Percentiles rank a stretch among this genome's conserved stretches.
Evolutionary conservation across 2,888 invertebrate species (phyloP).

Genomic region (Mesochorus sp.): DNA sequence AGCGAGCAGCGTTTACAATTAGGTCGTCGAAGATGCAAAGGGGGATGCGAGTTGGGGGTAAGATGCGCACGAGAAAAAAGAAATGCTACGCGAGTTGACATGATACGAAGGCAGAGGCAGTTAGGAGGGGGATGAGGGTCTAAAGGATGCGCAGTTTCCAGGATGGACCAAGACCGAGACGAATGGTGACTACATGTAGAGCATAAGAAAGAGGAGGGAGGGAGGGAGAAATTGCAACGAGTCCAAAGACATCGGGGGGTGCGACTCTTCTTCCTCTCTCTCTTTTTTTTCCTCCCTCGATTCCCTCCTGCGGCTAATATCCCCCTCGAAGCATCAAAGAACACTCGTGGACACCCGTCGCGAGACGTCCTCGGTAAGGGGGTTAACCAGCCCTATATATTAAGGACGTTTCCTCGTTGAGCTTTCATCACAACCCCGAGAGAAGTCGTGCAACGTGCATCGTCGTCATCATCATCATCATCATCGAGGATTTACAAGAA

Average conservation of each 20-base stretch:
- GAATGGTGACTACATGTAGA: no score
- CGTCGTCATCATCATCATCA: no score
- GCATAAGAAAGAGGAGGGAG: no score
- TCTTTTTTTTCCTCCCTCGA: neutral
- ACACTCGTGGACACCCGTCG: constrained; percentile 72
- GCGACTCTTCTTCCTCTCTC: constrained; percentile 2
- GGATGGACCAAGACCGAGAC: no score
- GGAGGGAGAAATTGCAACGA: no score
- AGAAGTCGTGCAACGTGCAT: constrained; percentile 64
- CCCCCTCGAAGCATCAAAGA: constrained; percentile 51
- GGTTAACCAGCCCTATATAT: constrained; percentile 73
- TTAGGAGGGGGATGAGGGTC: no score
- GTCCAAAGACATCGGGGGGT: no score
- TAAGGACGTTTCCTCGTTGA: constrained; percentile 75
- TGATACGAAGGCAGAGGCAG: no score
- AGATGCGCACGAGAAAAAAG: constrained; percentile 7
- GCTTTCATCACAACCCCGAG: constrained; percentile 76
- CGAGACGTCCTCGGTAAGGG: constrained; percentile 58
- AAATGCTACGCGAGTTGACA: no score
- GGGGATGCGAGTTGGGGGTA: constrained; percentile 32
- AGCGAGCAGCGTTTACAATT: constrained; percentile 50
- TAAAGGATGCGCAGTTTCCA: no score
- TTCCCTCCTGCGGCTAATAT: constrained; percentile 22
- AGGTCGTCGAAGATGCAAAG: constrained; percentile 43
- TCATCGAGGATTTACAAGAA: constrained; percentile 26